These are phyloP conservation scores for Heterocephalus glaber DNA, from an alignment of 2,113 vertebrate species.

Conservation along the genomic window DNA sequence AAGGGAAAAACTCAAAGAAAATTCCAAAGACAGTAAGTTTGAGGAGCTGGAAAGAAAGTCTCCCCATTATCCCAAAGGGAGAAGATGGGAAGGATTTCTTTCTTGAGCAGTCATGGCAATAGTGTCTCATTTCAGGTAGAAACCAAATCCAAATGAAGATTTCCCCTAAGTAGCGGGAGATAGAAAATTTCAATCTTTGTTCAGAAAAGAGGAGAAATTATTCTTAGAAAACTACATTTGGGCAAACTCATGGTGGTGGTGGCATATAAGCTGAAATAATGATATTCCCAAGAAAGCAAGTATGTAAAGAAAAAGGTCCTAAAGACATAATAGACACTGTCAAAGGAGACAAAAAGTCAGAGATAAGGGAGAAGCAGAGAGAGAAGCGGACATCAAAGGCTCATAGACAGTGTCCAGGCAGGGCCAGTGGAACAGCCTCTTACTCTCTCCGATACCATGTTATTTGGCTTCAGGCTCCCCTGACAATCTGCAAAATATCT, in stretches of 20 bases:
- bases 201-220: not conserved
- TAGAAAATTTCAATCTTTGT: slow-evolving; percentile 7
- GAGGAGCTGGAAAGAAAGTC: not conserved
- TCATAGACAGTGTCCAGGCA: no score
- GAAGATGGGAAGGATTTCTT: not conserved
- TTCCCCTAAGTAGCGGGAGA: not conserved
- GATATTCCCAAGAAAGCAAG: not conserved
- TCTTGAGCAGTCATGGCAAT: not conserved
- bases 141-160: not conserved
- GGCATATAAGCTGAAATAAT: not conserved
- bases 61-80: not conserved
- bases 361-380: not conserved
- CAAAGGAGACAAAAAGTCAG: not conserved
- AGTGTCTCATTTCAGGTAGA: slow-evolving; percentile 15
- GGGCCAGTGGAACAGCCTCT: not conserved
- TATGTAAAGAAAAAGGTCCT: not conserved
- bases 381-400: not conserved
- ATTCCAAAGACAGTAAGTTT: not conserved
- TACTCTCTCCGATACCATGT: not conserved
- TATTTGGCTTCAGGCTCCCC: not conserved
- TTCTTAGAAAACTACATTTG: not conserved
- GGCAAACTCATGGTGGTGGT: not conserved
- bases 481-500: not conserved
- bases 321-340: not conserved
- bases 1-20: not conserved